phyloP scores from a whole-genome alignment of 2,113 vertebrate species.

The Lophochroa leadbeateri region DNA sequence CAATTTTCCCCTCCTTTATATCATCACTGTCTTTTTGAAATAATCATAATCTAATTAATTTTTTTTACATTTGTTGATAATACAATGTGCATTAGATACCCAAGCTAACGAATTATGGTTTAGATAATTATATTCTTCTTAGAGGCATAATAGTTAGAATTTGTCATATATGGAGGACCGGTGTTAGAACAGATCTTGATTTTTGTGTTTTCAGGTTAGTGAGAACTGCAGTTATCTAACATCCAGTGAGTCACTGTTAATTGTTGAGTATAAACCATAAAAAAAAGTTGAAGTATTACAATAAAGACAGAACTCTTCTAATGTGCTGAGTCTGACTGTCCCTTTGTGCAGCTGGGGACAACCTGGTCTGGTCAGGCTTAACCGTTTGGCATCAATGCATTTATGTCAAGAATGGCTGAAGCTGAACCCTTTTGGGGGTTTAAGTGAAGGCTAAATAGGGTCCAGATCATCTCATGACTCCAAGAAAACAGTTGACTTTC shows the following conservation, averaged over 20 bases:
- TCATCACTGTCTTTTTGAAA: not conserved
- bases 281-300: not conserved
- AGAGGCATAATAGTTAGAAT: not conserved
- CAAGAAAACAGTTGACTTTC: not conserved
- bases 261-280: not conserved
- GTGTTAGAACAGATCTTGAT: not conserved
- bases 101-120: not conserved
- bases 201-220: not conserved
- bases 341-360: not conserved
- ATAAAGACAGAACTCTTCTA: not conserved
- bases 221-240: not conserved
- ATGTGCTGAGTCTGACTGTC: not conserved
- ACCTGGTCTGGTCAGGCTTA: not conserved
- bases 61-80: not conserved
- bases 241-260: not conserved
- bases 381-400: not conserved
- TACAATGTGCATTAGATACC: not conserved
- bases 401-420: not conserved
- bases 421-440: not conserved
- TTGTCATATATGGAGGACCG: not conserved
- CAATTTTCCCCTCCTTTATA: not conserved
- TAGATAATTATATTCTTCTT: not conserved
- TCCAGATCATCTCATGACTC: not conserved
- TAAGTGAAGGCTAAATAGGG: not conserved
- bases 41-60: not conserved